A percentile compares a stretch with the other conserved stretches of the same genome.
phyloP scores from a whole-genome alignment of 2,113 vertebrate species.

The Channa argus region DNA sequence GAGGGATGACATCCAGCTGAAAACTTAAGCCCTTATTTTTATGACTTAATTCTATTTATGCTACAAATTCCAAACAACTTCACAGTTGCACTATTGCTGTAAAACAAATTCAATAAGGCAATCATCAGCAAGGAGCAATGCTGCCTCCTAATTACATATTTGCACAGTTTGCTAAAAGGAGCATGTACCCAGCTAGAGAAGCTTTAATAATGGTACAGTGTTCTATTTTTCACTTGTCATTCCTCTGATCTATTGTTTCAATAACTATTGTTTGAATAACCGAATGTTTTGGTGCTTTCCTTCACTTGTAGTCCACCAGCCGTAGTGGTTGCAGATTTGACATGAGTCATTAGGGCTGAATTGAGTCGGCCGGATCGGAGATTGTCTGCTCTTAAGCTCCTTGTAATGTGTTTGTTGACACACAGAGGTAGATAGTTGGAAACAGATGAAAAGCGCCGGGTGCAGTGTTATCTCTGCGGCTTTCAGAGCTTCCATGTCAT shows the following conservation, averaged over 20 bases:
- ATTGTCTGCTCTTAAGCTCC: constrained; percentile 15
- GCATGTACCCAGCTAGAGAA: neutral
- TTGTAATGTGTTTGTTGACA: constrained; percentile 54
- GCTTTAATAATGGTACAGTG: neutral
- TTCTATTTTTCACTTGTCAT: neutral
- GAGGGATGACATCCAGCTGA: too few species aligned
- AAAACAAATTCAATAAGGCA: too few species aligned
- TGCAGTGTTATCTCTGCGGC: constrained; percentile 37
- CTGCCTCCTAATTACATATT: too few species aligned
- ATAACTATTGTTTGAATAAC: neutral
- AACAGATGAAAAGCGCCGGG: constrained; percentile 52
- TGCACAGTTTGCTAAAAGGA: too few species aligned
- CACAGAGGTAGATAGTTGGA: constrained; percentile 38
- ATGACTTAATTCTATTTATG: too few species aligned
- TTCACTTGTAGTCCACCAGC: too few species aligned
- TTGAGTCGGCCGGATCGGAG: neutral
- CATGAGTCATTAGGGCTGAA: neutral
- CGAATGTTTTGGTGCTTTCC: neutral
- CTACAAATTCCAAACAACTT: too few species aligned
- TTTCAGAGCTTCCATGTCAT: constrained; percentile 35
- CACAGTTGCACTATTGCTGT: too few species aligned
- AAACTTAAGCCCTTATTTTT: too few species aligned
- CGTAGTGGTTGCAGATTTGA: too few species aligned
- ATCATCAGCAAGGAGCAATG: too few species aligned
- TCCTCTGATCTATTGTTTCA: neutral